Evolutionary conservation across 2,797 vertebrate genomes (phyloP).

Genomic region (Lepilemur ruficaudatus): DNA sequence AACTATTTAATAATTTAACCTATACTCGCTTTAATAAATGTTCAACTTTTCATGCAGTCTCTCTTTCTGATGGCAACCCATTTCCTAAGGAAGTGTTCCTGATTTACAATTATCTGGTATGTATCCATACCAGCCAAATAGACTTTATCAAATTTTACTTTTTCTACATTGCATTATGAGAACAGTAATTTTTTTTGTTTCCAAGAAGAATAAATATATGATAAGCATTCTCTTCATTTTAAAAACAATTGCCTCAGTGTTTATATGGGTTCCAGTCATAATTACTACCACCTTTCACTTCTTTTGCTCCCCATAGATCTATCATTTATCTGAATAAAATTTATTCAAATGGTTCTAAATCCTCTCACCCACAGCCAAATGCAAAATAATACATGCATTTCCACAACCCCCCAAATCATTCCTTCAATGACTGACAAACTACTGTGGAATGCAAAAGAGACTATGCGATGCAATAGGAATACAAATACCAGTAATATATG

Average conservation of each 20-base stretch:
- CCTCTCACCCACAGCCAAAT: not conserved
- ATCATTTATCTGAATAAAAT: slow-evolving; percentile 47
- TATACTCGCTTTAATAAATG: not conserved
- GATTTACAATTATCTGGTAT: slow-evolving; percentile 23
- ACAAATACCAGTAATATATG: not conserved
- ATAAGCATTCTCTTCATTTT: not conserved
- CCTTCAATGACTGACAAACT: slow-evolving; percentile 13
- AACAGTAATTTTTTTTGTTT: not conserved
- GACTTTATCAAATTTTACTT: slow-evolving; percentile 28
- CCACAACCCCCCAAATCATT: not conserved
- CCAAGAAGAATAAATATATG: slow-evolving; percentile 31
- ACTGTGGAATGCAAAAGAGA: not conserved
- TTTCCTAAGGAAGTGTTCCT: slow-evolving; percentile 3
- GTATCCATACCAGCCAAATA: not conserved
- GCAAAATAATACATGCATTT: not conserved
- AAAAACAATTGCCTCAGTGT: not conserved
- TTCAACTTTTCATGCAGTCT: not conserved
- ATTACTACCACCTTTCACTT: slow-evolving; percentile 27
- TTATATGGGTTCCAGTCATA: not conserved
- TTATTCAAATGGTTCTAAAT: slow-evolving; percentile 14
- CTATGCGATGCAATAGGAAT: not conserved
- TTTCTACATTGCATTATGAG: not conserved
- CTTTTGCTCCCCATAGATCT: not conserved
- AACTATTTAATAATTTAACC: slow-evolving; percentile 24
- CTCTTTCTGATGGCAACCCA: not conserved